Evolutionary conservation across 2,113 vertebrate genomes (phyloP).

Genomic region (Scophthalmus maximus): DNA sequence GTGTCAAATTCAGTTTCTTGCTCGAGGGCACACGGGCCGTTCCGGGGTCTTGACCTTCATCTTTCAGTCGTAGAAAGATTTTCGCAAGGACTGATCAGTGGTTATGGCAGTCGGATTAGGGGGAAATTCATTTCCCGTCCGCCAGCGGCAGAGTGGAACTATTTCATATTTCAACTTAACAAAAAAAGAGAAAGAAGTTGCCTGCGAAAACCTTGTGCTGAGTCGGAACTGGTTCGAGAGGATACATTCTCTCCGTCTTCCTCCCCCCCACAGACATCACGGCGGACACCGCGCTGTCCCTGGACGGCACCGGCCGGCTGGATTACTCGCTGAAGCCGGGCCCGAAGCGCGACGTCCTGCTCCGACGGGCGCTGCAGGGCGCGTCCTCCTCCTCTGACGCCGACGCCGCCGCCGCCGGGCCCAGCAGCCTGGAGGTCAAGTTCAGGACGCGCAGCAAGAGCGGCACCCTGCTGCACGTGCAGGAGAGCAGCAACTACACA

Average conservation of each 20-base stretch:
- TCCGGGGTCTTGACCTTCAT: conserved; percentile 8
- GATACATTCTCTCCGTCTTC: not conserved
- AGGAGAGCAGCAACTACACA: conserved; percentile 97
- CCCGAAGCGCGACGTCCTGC: conserved; percentile 88
- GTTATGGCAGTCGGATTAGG: conserved; percentile 43
- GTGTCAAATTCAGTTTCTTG: not conserved
- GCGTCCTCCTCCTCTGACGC: conserved; percentile 30
- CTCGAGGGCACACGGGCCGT: not conserved
- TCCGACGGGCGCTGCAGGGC: conserved; percentile 76
- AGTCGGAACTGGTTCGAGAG: conserved; percentile 10
- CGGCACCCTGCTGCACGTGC: conserved; percentile 90
- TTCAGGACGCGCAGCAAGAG: conserved; percentile 95
- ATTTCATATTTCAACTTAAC: conserved; percentile 4
- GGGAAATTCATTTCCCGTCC: conserved; percentile 44
- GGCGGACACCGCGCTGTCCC: conserved; percentile 90
- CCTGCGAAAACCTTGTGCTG: not conserved
- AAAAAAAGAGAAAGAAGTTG: no score
- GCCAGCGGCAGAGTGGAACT: conserved; percentile 37
- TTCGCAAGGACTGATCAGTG: conserved; percentile 25
- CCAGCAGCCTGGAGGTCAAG: conserved; percentile 89
- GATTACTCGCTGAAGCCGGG: conserved; percentile 91
- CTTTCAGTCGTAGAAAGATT: conserved; percentile 20
- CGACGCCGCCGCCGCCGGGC: conserved; percentile 27
- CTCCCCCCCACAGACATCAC: conserved; percentile 83
- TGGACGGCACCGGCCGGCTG: conserved; percentile 92